Conservation (phyloP, 2,888 invertebrate species). For the Drosophila glabriapex region DNA sequence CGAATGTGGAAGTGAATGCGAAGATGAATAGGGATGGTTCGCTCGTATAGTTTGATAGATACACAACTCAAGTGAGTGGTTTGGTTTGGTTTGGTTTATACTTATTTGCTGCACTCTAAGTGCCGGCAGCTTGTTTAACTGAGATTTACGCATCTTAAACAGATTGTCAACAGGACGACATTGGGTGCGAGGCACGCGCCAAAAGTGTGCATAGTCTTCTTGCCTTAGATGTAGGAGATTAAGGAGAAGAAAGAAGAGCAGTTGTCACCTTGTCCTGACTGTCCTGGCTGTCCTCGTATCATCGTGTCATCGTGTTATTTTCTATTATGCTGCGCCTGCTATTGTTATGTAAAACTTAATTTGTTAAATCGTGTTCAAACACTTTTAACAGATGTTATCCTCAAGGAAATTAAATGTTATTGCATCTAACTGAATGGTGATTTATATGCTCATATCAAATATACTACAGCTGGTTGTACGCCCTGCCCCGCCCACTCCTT, state of each 20-base stretch:
- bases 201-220: constrained; percentile 28
- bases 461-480: constrained; percentile 6
- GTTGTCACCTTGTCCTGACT: not conserved
- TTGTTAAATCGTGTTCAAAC: constrained; percentile 66
- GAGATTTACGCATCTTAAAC: constrained; percentile 73
- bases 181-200: constrained; percentile 46
- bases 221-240: not conserved
- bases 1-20: constrained; percentile 5
- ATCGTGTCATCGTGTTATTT: not conserved
- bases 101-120: constrained; percentile 33
- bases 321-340: constrained; percentile 37
- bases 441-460: constrained; percentile 28
- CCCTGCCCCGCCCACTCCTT: constrained; percentile 3
- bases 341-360: constrained; percentile 60
- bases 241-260: not conserved
- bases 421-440: constrained; percentile 34
- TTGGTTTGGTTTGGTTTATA: constrained; percentile 26
- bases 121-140: constrained; percentile 44
- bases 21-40: constrained; percentile 24
- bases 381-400: constrained; percentile 73
- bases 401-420: constrained; percentile 67
- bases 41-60: constrained; percentile 50
- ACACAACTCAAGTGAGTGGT: constrained; percentile 51
- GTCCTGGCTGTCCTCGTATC: not conserved
- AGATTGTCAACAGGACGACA: constrained; percentile 62